Evolutionary conservation across 2,888 invertebrate species (phyloP).

Genomic region (Villa cingulata): DNA sequence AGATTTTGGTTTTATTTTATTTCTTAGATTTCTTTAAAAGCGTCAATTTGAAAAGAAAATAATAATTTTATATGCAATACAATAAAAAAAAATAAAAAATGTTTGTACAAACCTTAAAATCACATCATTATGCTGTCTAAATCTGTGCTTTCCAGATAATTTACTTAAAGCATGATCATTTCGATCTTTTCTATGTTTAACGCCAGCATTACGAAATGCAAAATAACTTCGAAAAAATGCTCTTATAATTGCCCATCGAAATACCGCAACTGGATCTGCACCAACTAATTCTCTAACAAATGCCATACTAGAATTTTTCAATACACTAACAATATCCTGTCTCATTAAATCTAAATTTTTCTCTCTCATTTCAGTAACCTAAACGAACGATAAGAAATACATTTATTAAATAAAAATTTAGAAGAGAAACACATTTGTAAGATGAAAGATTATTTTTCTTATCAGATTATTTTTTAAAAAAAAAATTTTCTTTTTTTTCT

Average conservation of each 20-base stretch:
- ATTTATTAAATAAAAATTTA: not conserved
- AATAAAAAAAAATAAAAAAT: no score
- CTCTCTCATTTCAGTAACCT: constrained; percentile 82
- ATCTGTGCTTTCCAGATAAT: constrained; percentile 18
- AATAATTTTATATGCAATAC: no score
- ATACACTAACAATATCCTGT: constrained; percentile 82
- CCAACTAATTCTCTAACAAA: constrained; percentile 89
- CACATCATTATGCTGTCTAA: constrained; percentile 20
- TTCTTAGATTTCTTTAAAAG: no score
- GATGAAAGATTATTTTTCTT: not conserved
- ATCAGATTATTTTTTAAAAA: no score
- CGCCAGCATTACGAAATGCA: constrained; percentile 74
- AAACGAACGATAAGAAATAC: not conserved
- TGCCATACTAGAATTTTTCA: constrained; percentile 85
- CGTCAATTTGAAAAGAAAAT: no score
- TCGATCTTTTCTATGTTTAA: constrained; percentile 51
- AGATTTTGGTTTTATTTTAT: no score
- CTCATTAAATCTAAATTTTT: constrained; percentile 92
- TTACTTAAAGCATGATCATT: constrained; percentile 31
- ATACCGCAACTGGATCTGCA: constrained; percentile 83
- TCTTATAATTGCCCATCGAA: constrained; percentile 84
- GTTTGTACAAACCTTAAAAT: constrained; percentile 28
- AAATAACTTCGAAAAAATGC: constrained; percentile 86
- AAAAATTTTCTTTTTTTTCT: not conserved
- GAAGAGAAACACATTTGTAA: no score